Percentiles rank a stretch among this genome's conserved stretches.
These are phyloP conservation scores for Netelia virgata DNA, from an alignment of 2,888 invertebrate genomes.

Conservation along the genomic window DNA sequence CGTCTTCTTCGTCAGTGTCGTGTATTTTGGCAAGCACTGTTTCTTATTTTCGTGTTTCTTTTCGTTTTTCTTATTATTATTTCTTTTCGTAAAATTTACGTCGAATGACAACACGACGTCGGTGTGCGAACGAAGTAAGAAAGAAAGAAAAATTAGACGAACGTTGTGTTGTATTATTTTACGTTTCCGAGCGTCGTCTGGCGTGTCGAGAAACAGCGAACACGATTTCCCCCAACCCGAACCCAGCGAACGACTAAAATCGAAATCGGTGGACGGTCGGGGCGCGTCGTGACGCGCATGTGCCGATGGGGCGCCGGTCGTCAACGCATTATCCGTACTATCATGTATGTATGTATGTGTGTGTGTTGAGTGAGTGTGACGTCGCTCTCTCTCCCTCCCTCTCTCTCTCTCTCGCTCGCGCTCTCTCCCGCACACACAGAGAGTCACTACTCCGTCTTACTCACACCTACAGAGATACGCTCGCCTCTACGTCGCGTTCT, in stretches of 20 bases:
- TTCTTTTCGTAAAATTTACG: not conserved
- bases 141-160: not conserved
- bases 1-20: too few relatives aligned
- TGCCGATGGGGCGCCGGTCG: conserved; percentile 82
- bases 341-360: conserved; percentile 66
- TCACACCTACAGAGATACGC: too few relatives aligned
- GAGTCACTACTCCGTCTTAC: conserved; percentile 65
- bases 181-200: conserved; percentile 32
- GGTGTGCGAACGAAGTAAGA: not conserved
- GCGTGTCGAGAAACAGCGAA: conserved; percentile 30
- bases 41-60: not conserved
- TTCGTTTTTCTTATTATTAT: not conserved
- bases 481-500: too few relatives aligned
- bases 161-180: conserved; percentile 47
- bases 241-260: conserved; percentile 84
- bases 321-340: conserved; percentile 79
- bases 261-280: conserved; percentile 84
- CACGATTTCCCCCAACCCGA: conserved; percentile 83
- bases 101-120: not conserved
- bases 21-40: too few relatives aligned
- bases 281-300: conserved; percentile 82
- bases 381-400: conserved; percentile 66
- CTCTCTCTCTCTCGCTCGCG: conserved; percentile 35
- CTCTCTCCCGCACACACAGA: not conserved
- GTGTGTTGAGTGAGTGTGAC: conserved; percentile 10